Evolutionary conservation across 2,113 vertebrate genomes (phyloP), one percentile per base, ranked within the genome.

Genomic region (Craseonycteris thonglongyai): DNA sequence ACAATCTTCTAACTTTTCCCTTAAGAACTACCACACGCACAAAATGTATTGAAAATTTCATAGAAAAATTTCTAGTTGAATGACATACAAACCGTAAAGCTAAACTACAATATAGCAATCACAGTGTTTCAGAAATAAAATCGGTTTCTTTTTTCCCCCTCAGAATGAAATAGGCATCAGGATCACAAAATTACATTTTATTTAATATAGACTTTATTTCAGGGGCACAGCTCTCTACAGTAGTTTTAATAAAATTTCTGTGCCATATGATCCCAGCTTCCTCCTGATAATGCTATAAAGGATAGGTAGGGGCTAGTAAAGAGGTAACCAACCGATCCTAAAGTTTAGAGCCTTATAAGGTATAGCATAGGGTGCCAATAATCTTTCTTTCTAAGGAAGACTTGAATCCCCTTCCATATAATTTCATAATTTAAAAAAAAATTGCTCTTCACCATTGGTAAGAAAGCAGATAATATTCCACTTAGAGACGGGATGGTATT

Each of bases 41-140:
- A 35, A 88, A 84, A 66, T 72, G 71, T 22, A 92, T 79, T 78
- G 33, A 35, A 82, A 92, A 82, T 59, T 58, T 88, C 33, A 33
- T 49, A 59, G 10, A 47, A 72, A 93, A 72, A 19, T 49, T 54
- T 85, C 81, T 13, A 42, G 35, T 49, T 88, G 54, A 78, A 75
- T 12, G 47, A 38, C 28, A 89, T 54, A 38, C 28, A 89, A 79
- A 79, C 16, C 33, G 6, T n/a, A 61, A 89, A 65, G 33, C 15
- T 61, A 75, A 69, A 91, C 24, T 91, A 72, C 0, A 81, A 58
- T 33, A 78, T 7, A 74, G 33, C 9, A 76, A 22, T 6, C 54
- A 63, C 7, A 18, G 10, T 68, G 28, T 58, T 42, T 90, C 40
- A 40, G 40, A 16, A 74, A 54, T 74, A 51, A 91, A 92, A 66